Evolutionary conservation across 35 echinoderm and acorn worm species (phyloP).

Genomic region (Apostichopus californicus): DNA sequence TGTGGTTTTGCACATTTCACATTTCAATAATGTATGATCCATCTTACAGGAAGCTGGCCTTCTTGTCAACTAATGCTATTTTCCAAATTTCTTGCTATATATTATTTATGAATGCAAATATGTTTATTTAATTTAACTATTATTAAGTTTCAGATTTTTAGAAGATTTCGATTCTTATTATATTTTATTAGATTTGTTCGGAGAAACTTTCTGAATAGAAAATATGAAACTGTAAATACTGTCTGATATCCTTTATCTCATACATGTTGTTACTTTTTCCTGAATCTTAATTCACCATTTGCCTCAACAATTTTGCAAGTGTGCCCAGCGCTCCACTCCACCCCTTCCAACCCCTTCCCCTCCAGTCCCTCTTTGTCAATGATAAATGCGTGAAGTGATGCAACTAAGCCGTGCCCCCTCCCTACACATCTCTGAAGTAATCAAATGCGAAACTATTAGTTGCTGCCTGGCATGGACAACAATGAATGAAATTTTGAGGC

Average conservation of each 20-base stretch:
- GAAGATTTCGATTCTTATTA: neutral
- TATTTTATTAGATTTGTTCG: neutral
- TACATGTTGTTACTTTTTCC: neutral
- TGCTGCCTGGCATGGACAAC: too few species aligned
- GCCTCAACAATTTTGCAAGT: too few species aligned
- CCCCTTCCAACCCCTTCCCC: neutral
- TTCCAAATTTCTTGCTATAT: neutral
- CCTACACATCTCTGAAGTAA: too few species aligned
- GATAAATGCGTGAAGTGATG: too few species aligned
- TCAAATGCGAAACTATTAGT: too few species aligned
- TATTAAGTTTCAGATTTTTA: neutral
- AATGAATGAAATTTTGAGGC: too few species aligned
- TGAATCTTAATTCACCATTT: too few species aligned
- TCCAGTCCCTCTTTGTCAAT: neutral
- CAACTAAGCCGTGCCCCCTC: too few species aligned
- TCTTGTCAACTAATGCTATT: neutral
- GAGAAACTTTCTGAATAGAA: neutral
- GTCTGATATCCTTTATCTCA: neutral
- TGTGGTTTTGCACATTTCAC: neutral
- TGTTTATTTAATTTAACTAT: neutral
- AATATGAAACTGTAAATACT: neutral
- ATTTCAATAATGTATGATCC: neutral
- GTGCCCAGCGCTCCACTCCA: neutral
- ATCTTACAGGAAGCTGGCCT: conserved; percentile 2
- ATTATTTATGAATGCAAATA: conserved; percentile 30